A percentile compares a stretch with the other conserved stretches of the same genome.
phyloP scores from a whole-genome alignment of 2,113 vertebrate species.

The Clupea harengus region DNA sequence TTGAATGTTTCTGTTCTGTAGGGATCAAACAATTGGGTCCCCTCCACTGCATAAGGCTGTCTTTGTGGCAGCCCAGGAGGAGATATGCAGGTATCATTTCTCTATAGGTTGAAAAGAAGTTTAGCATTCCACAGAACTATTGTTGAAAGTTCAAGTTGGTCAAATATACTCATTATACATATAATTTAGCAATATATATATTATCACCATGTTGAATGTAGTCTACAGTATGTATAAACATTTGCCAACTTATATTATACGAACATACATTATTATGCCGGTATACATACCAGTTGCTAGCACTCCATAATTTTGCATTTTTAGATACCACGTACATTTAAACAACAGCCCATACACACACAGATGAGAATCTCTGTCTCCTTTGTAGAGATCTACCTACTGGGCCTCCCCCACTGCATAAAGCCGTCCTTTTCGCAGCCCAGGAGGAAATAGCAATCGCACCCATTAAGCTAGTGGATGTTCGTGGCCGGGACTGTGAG shows the following conservation, averaged over 20 bases:
- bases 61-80: neutral
- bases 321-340: neutral
- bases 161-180: too few species aligned
- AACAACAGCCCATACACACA: neutral
- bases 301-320: too few species aligned
- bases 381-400: slow-evolving; percentile 51
- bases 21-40: neutral
- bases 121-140: too few species aligned
- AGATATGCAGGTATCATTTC: neutral
- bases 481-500: slow-evolving; percentile 62
- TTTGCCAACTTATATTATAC: too few species aligned
- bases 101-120: neutral
- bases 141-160: too few species aligned
- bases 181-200: too few species aligned
- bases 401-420: slow-evolving; percentile 43
- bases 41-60: neutral
- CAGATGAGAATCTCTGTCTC: neutral
- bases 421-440: slow-evolving; percentile 44
- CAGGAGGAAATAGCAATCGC: slow-evolving; percentile 55
- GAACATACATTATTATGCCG: too few species aligned
- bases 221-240: too few species aligned
- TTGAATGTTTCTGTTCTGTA: neutral
- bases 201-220: too few species aligned
- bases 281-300: too few species aligned
- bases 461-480: slow-evolving; percentile 69